Conservation (phyloP, 2,888 invertebrate genomes). For the Chloromyia formosa region DNA sequence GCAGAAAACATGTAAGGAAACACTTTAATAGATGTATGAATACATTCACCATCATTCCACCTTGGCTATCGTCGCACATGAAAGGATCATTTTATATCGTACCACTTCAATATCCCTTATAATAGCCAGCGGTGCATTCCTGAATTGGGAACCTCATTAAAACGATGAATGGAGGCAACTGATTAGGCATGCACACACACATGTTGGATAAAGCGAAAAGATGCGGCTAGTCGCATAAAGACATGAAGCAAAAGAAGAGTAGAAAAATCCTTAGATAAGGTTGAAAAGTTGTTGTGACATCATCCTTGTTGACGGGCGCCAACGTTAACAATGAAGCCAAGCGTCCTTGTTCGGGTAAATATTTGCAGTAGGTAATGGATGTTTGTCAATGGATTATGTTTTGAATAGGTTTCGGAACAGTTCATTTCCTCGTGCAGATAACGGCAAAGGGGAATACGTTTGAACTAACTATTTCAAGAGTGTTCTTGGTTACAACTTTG, state of each 20-base stretch:
- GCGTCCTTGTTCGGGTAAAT: conserved; percentile 41
- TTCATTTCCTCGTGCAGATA: conserved; percentile 30
- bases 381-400: conserved; percentile 42
- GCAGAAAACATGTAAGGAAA: not conserved
- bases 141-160: conserved; percentile 26
- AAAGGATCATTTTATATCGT: not conserved
- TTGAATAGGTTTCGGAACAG: conserved; percentile 32
- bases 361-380: conserved; percentile 43
- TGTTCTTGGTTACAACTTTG: not conserved
- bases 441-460: not conserved
- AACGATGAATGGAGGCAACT: conserved; percentile 31
- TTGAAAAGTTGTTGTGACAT: conserved; percentile 32
- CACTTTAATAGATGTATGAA: not conserved
- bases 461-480: not conserved
- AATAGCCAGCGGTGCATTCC: not conserved
- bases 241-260: not conserved
- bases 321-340: conserved; percentile 27
- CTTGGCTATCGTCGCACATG: not conserved
- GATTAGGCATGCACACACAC: conserved; percentile 34
- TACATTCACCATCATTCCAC: not conserved
- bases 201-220: not conserved
- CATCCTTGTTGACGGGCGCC: not conserved
- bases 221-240: conserved; percentile 1
- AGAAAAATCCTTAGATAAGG: conserved; percentile 9
- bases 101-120: conserved; percentile 1